Conservation (phyloP, 2,888 invertebrate species). For the Tipula unca region DNA sequence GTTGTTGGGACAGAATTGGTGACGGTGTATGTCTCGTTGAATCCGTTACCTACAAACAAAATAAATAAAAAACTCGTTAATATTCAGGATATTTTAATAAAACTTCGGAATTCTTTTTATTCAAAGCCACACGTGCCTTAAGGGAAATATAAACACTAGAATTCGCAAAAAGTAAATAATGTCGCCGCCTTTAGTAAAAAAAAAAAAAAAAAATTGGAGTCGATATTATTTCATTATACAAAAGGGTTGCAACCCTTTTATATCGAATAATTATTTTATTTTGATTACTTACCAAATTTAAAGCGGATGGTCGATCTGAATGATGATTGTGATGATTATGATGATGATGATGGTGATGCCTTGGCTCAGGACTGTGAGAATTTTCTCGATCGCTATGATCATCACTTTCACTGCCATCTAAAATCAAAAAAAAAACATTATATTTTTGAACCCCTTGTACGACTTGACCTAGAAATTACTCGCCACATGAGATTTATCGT, state of each 20-base stretch:
- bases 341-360: slow-evolving; percentile 14
- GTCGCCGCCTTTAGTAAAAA: not conserved
- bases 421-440: not conserved
- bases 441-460: not conserved
- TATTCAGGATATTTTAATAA: not conserved
- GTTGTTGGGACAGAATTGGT: slow-evolving; percentile 28
- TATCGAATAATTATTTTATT: not conserved
- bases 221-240: not conserved
- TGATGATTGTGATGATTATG: slow-evolving; percentile 15
- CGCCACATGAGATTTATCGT: not conserved
- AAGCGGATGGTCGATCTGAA: slow-evolving; percentile 23
- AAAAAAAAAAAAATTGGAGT: too few species aligned
- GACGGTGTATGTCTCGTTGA: slow-evolving; percentile 25
- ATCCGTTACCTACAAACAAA: slow-evolving; percentile 24
- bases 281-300: slow-evolving; percentile 25
- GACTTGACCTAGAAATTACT: slow-evolving; percentile 1
- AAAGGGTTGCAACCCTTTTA: not conserved
- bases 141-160: not conserved
- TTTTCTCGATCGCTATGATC: slow-evolving; percentile 40
- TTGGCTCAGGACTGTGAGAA: slow-evolving; percentile 35
- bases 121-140: not conserved
- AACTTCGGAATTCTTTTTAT: not conserved
- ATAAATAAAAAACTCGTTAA: not conserved
- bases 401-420: slow-evolving; percentile 37
- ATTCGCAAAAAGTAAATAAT: not conserved